Percentiles rank a stretch among this genome's conserved stretches.
Conservation (phyloP, 2,888 invertebrate species). For the Xestia rhomboidea region DNA sequence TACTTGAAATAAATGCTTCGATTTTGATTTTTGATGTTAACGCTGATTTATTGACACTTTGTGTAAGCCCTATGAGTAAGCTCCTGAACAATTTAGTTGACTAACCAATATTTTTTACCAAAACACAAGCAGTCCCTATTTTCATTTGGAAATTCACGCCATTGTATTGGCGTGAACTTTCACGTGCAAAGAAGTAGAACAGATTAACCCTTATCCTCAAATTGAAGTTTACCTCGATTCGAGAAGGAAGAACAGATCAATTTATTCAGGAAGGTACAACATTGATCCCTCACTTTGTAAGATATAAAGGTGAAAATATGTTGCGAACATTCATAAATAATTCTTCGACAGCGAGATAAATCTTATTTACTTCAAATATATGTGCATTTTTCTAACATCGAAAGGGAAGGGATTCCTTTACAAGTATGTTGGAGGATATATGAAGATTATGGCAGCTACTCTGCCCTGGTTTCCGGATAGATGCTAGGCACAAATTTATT, state of each 20-base stretch:
- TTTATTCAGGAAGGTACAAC: constrained; percentile 4
- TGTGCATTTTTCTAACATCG: constrained; percentile 36
- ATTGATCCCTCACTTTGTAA: constrained; percentile 28
- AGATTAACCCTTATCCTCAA: background rate
- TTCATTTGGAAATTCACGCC: background rate
- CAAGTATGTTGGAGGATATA: constrained; percentile 14
- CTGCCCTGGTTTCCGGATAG: background rate
- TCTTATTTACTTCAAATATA: constrained; percentile 48
- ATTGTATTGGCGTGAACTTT: no score
- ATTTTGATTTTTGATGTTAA: no score
- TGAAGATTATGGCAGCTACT: background rate
- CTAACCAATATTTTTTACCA: background rate
- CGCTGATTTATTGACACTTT: no score
- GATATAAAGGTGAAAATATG: constrained; percentile 10
- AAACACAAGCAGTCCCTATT: background rate
- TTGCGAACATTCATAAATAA: constrained; percentile 44
- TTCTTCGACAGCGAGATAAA: constrained; percentile 38
- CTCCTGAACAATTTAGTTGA: background rate
- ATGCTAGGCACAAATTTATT: background rate
- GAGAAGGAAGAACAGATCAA: background rate
- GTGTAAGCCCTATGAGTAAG: background rate
- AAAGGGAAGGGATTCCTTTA: background rate
- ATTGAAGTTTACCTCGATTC: background rate
- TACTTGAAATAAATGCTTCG: no score
- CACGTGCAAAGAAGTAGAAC: background rate